These are phyloP conservation scores for Euwallacea fornicatus DNA, from an alignment of 1,140 invertebrate genomes.

Conservation along the genomic window DNA sequence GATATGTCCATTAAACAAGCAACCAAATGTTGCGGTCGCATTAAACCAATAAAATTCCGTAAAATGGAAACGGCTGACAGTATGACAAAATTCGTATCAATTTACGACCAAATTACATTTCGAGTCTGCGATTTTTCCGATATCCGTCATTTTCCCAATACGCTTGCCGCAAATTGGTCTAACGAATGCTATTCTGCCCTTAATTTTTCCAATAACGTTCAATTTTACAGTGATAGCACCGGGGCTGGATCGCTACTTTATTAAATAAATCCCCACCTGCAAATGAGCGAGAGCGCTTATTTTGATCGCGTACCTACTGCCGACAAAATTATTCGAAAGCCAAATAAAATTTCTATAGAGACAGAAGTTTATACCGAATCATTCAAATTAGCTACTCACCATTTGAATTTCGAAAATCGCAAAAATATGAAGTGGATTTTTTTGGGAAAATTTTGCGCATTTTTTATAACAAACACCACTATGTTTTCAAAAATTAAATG, in stretches of 20 bases:
- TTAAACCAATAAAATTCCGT: too few relatives aligned
- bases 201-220: conserved; percentile 48
- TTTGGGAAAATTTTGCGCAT: too few relatives aligned
- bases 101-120: conserved; percentile 27
- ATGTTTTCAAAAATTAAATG: too few relatives aligned
- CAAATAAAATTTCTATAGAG: too few relatives aligned
- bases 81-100: conserved; percentile 20
- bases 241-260: background rate
- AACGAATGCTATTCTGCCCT: conserved; percentile 46
- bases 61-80: background rate
- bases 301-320: background rate
- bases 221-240: conserved; percentile 38
- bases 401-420: too few relatives aligned
- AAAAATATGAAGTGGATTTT: too few relatives aligned
- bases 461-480: too few relatives aligned
- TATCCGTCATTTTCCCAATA: conserved; percentile 28
- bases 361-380: too few relatives aligned
- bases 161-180: conserved; percentile 45
- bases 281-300: background rate
- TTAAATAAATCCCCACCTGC: background rate
- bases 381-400: too few relatives aligned
- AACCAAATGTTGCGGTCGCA: too few relatives aligned
- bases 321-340: background rate
- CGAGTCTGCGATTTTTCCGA: conserved; percentile 32
- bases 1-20: too few relatives aligned